phyloP scores from a whole-genome alignment of 2,797 vertebrate genomes.

The Phrynocephalus guinanensis region DNA sequence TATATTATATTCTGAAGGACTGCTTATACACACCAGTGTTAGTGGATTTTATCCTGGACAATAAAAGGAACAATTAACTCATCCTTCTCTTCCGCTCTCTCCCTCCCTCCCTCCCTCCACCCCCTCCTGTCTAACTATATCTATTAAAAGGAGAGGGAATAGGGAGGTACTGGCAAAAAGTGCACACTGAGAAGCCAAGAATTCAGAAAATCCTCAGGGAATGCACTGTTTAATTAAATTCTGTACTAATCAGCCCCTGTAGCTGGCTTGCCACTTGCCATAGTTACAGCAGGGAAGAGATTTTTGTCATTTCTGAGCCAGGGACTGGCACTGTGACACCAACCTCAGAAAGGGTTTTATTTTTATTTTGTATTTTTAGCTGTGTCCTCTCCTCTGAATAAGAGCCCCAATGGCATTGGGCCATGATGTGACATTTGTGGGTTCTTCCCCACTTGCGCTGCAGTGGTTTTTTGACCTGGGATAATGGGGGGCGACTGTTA shows the following conservation, averaged over 20 bases:
- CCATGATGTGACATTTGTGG: neutral
- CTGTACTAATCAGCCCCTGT: constrained; percentile 18
- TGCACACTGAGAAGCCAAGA: constrained; percentile 5
- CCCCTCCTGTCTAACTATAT: neutral
- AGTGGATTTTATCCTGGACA: neutral
- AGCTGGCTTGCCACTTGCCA: constrained; percentile 8
- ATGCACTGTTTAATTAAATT: constrained; percentile 20
- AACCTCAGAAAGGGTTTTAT: neutral
- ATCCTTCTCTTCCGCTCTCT: neutral
- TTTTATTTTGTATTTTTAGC: neutral
- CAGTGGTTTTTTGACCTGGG: neutral
- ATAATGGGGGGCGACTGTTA: neutral
- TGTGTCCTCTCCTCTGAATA: neutral
- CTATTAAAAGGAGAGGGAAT: neutral
- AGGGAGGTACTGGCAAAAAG: neutral
- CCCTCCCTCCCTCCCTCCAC: neutral
- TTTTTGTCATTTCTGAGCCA: neutral
- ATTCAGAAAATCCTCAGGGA: constrained; percentile 17
- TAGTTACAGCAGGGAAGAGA: neutral
- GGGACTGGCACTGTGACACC: neutral
- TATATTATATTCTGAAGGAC: neutral
- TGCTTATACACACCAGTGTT: neutral
- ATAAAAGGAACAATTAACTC: neutral
- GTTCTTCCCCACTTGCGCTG: too few relatives aligned
- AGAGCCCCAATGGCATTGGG: neutral